Evolutionary conservation across 2,888 invertebrate genomes (phyloP).

Genomic region (Caenorhabditis virilis): DNA sequence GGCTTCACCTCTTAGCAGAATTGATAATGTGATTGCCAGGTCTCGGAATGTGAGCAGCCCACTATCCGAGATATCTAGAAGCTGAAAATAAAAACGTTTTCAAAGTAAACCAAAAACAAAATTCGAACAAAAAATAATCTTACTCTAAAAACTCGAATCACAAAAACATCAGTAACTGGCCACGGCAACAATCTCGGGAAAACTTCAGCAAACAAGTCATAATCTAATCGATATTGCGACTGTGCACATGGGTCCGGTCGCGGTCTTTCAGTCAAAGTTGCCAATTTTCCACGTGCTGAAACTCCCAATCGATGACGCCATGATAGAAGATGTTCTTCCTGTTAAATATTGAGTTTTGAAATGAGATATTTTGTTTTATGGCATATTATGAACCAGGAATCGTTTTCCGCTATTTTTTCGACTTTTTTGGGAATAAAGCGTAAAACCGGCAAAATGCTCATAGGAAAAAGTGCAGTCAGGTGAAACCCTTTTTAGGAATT

Average conservation of each 20-base stretch:
- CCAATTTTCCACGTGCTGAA: slow-evolving; percentile 36
- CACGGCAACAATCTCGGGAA: slow-evolving; percentile 88
- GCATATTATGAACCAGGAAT: too few relatives aligned
- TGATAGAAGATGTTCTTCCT: slow-evolving; percentile 78
- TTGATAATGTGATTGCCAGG: slow-evolving; percentile 80
- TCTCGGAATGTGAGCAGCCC: slow-evolving; percentile 87
- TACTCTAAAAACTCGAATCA: slow-evolving; percentile 88
- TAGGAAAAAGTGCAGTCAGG: too few relatives aligned
- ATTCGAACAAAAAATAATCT: slow-evolving; percentile 51
- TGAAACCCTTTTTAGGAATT: too few relatives aligned
- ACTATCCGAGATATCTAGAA: slow-evolving; percentile 85
- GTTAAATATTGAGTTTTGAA: slow-evolving; percentile 48
- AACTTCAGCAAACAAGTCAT: slow-evolving; percentile 84
- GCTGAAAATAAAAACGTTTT: slow-evolving; percentile 69
- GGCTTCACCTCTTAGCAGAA: slow-evolving; percentile 81
- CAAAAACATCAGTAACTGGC: slow-evolving; percentile 81
- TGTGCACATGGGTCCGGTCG: slow-evolving; percentile 61
- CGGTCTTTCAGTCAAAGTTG: slow-evolving; percentile 52
- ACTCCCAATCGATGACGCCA: slow-evolving; percentile 58
- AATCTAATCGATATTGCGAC: slow-evolving; percentile 79
- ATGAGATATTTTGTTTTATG: background rate
- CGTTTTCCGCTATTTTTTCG: too few relatives aligned
- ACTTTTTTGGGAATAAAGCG: too few relatives aligned
- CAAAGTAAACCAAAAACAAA: background rate
- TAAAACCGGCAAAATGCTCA: too few relatives aligned